Evolutionary conservation across 30 jellyfish, hydroid and myxozoan species (phyloP), one percentile per base, ranked within the genome.

Genomic region (Haliclystus octoradiatus): DNA sequence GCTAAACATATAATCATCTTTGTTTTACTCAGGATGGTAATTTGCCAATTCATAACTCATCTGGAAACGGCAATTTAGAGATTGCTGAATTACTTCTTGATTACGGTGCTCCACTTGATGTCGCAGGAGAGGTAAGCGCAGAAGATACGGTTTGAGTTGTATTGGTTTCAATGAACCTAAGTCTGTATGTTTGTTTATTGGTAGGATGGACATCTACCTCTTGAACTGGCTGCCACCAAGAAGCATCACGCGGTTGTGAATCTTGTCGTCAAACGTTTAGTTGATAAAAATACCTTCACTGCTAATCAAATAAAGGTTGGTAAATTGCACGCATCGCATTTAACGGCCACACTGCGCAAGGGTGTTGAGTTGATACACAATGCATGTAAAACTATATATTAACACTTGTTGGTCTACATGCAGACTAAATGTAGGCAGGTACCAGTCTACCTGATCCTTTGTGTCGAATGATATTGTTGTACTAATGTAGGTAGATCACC

Each of bases 191-290:
- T 40, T 9, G 57, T 40, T 40, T 40, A n/a, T n/a, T n/a, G n/a
- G n/a, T 19, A 40, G 57, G 57, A 40, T 19, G 57, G 57, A 9
- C 57, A 40, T 40, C 84, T 78, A 46, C 92, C 96, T 3, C 74
- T 85, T 9, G 93, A 86, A 2, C 34, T 78, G 71, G 96, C 96
- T 23, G 93, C 93, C 26, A 71, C 74, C 74, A 87, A 87, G 73
- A 79, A 80, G 72, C 96, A 87, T 47, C 92, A 72, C 51, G 96
- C 96, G 5, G 78, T 87, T 35, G 96, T 87, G 49, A 79, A 63
- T 28, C 57, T 69, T 4, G 61, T 87, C 34, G 72, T 80, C 50
- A 69, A 72, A 62, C 47, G 63, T 31, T 49, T 87, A 40, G 63
- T 73, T 26, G 94, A 87, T 33, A 51, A 66, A 19, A 53, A 87